A percentile compares a stretch with the other conserved stretches of the same genome.
Conservation (phyloP, 2,113 vertebrate genomes). For the Zingel zingel region DNA sequence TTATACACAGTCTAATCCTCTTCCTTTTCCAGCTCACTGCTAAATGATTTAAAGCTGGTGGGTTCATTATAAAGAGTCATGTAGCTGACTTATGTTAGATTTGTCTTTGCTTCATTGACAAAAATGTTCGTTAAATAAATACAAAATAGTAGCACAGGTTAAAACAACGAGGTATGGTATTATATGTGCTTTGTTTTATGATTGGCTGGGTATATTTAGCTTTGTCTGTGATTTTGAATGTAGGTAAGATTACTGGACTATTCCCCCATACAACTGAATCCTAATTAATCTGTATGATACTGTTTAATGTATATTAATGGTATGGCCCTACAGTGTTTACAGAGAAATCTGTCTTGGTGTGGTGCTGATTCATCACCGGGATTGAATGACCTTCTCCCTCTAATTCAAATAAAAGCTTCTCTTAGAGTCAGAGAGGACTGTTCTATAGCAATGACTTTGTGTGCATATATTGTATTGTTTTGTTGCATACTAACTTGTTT, state of each 20-base stretch:
- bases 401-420: slow-evolving; percentile 18
- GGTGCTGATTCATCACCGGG: slow-evolving; percentile 29
- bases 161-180: neutral
- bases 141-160: neutral
- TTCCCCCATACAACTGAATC: neutral
- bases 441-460: neutral
- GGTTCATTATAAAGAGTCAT: neutral
- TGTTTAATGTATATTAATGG: slow-evolving; percentile 44
- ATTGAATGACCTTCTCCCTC: slow-evolving; percentile 12
- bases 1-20: slow-evolving; percentile 15
- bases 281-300: neutral
- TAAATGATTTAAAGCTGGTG: neutral
- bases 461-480: neutral
- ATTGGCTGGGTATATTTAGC: neutral
- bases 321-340: slow-evolving; percentile 5
- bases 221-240: slow-evolving; percentile 11
- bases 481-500: neutral
- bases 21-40: slow-evolving; percentile 5
- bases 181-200: slow-evolving; percentile 8
- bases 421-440: neutral
- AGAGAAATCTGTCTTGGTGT: slow-evolving; percentile 29
- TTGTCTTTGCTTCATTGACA: neutral
- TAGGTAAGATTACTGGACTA: neutral
- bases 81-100: neutral
- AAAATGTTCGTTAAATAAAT: neutral